A percentile compares a stretch with the other conserved stretches of the same genome.
phyloP scores from a whole-genome alignment of 2,888 invertebrate species.

The Caenorhabditis plicata region DNA sequence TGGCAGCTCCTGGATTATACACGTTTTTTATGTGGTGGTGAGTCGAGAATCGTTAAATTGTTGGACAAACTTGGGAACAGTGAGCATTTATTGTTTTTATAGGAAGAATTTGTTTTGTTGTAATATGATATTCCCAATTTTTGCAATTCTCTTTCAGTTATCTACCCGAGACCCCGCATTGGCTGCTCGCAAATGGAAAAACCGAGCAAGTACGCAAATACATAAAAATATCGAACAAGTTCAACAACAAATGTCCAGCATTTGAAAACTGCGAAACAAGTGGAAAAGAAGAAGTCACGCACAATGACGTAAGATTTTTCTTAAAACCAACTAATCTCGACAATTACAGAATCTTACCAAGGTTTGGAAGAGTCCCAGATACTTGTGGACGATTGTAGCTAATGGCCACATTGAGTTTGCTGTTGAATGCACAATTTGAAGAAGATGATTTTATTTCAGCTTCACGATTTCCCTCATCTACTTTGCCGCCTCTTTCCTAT shows the following conservation, averaged over 20 bases:
- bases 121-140: too few relatives aligned
- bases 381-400: constrained; percentile 20
- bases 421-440: background rate
- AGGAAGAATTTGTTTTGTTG: too few relatives aligned
- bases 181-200: constrained; percentile 23
- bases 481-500: constrained; percentile 23
- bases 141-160: constrained; percentile 1
- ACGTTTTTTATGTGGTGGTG: constrained; percentile 11
- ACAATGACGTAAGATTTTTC: constrained; percentile 6
- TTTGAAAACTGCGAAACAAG: constrained; percentile 17
- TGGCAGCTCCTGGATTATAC: constrained; percentile 13
- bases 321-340: background rate
- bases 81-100: background rate
- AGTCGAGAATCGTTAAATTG: too few relatives aligned
- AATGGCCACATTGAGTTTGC: constrained; percentile 26
- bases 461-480: constrained; percentile 32
- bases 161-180: constrained; percentile 29
- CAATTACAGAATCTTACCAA: constrained; percentile 1
- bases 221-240: constrained; percentile 21
- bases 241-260: constrained; percentile 20
- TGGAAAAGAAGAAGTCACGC: constrained; percentile 11
- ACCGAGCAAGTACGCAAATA: constrained; percentile 24
- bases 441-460: constrained; percentile 2
- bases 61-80: background rate
- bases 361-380: constrained; percentile 5